phyloP scores from a whole-genome alignment of 35 echinoderm and acorn worm species.

The Diadema setosum region DNA sequence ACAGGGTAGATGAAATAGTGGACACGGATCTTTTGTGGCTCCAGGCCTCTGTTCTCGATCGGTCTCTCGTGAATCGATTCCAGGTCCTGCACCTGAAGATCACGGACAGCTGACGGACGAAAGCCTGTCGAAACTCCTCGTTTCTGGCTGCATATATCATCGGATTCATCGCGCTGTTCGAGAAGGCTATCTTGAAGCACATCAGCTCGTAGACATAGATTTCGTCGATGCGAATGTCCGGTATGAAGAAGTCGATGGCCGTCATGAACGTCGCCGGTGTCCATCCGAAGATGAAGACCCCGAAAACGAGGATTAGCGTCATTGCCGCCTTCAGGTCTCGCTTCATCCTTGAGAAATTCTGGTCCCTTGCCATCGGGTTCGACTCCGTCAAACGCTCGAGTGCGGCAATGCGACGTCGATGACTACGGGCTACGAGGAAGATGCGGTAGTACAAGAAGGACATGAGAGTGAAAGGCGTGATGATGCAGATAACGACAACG shows the following conservation, averaged over 20 bases:
- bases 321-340: conserved; percentile 31
- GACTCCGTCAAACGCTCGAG: neutral
- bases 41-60: too few relatives aligned
- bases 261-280: conserved; percentile 26
- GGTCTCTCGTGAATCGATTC: too few relatives aligned
- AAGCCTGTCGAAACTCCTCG: conserved; percentile 24
- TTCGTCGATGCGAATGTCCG: neutral
- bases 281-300: conserved; percentile 5
- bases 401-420: conserved; percentile 28
- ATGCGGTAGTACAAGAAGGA: conserved; percentile 32
- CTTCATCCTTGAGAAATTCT: neutral
- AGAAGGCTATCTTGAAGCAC: conserved; percentile 47
- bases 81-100: conserved; percentile 43
- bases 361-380: neutral
- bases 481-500: neutral
- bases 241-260: conserved; percentile 14
- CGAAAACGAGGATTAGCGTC: conserved; percentile 35
- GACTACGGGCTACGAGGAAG: neutral
- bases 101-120: neutral
- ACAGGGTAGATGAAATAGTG: too few relatives aligned
- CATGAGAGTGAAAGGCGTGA: conserved; percentile 15
- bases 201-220: conserved; percentile 35
- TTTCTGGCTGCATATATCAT: conserved; percentile 36
- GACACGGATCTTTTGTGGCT: too few relatives aligned
- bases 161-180: conserved; percentile 35